Evolutionary conservation across 2,797 vertebrate species (phyloP), one percentile per base, ranked within the genome.

Genomic region (Melanotaenia pygmaea): DNA sequence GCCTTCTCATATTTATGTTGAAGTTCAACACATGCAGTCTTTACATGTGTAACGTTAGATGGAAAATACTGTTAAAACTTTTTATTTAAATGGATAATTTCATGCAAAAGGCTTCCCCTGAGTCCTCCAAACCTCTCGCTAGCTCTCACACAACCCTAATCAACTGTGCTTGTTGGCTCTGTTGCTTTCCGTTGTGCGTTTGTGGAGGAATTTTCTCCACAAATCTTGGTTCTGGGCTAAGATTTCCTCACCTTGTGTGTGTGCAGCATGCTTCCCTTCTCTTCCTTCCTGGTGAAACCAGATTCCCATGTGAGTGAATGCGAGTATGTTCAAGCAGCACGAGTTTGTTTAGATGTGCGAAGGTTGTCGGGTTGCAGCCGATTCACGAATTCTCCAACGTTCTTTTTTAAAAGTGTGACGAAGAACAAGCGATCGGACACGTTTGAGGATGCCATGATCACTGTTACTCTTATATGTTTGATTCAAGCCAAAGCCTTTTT

Each of bases 401-500:
- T 87, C 74, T 70, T 81, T 83, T 68, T 59, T 1, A 66, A 74
- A 58, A 5, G 32, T 34, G 32, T 61, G 59, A 77, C n/a, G 77
- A 35, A 76, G 53, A 58, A 67, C n/a, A 76, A 43, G 65, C 26
- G 77, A 35, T 43, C 40, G 26, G 64, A 73, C 66, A 72, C 75
- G 66, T 74, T 80, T 67, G 64, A 59, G 32, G 74, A 81, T 58
- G 16, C 72, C 76, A 85, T 50, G 71, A 77, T 88, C 83, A 71
- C 79, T 59, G 9, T 72, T 72, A 73, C 65, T 83, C 75, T 11
- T 37, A 37, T 37, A 9, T 37, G 74, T 81, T 73, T 26, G 56
- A 84, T 86, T 82, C 85, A 92, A 91, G 86, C 92, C 94, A 93
- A 93, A 94, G 93, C 79, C 24, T 90, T 83, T 81, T 59, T 54